Evolutionary conservation across 2,797 vertebrate species (phyloP), one percentile per base, ranked within the genome.

Genomic region (Tympanoctomys barrerae): DNA sequence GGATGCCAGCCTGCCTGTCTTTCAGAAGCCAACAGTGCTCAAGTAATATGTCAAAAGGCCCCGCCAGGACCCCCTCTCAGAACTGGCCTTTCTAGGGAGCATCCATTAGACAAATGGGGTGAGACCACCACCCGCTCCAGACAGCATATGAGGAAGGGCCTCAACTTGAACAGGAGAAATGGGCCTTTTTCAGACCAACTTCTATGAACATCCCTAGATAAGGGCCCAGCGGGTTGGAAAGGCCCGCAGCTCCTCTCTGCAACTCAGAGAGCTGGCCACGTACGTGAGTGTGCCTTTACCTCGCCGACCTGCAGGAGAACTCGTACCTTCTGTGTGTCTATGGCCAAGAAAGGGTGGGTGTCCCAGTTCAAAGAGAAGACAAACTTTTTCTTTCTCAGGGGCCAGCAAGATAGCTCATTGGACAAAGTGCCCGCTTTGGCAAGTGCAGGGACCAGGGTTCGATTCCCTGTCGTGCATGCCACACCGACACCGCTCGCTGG

Each of bases 181-280:
- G 22, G 33, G 31, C 68, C 28, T 16, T 39, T 70, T 42, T 33
- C n/a, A 33, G 81, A 42, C 42, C 2, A 7, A 12, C 42, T 52
- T n/a, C n/a, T 71, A 54, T 21, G 64, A 39, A 42, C 39, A 42
- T 18, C 0, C 28, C 31, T 39, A 18, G 42, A 46, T 5, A 22
- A 21, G 36, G 46, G 42, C 5, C 33, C 11, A 2, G 61, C 0
- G 18, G 61, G 18, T 12, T 31, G 26, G 39, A 52, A 68, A 57
- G 8, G 19, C 21, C 61, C 16, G 7, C 52, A 24, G 21, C 54
- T 61, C 24, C 8, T 61, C 73, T 78, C 54, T 54, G 42, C 4
- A n/a, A 28, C 54, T 42, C 52, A 13, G 2, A 49, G 42, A 94
- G 26, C n/a, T 8, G 0, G 22, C 3, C 31, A 57, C 0, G 5